Evolutionary conservation across 2,888 invertebrate genomes (phyloP).

Genomic region (Athripsodes cinereus): DNA sequence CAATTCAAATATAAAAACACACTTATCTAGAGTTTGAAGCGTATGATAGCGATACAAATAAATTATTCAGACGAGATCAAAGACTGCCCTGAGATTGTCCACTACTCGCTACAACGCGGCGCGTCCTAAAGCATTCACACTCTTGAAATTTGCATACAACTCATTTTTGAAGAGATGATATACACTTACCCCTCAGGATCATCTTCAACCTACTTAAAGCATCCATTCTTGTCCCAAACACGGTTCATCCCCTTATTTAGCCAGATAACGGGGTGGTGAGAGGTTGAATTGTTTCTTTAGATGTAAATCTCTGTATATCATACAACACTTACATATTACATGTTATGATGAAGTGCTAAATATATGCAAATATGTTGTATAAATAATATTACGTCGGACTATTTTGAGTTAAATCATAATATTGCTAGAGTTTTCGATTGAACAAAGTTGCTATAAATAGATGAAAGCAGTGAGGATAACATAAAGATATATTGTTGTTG

Average conservation of each 20-base stretch:
- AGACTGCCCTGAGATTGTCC: conserved; percentile 10
- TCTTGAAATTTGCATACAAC: conserved; percentile 26
- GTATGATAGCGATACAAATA: conserved; percentile 4
- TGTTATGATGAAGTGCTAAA: no score
- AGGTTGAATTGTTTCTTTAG: background rate
- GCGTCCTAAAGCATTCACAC: conserved; percentile 19
- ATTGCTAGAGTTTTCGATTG: no score
- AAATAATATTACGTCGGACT: no score
- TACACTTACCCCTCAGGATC: background rate
- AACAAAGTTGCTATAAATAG: no score
- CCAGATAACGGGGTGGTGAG: background rate
- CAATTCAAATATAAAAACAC: background rate
- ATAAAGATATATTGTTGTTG: no score
- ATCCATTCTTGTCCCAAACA: background rate
- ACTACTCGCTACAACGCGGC: conserved; percentile 7
- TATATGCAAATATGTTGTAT: no score
- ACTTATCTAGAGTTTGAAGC: background rate
- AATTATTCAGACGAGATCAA: conserved; percentile 22
- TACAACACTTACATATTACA: no score
- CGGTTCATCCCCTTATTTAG: background rate
- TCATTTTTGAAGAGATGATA: conserved; percentile 24
- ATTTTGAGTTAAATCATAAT: no score
- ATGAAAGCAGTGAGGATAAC: no score
- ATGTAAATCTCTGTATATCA: background rate
- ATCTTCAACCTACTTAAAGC: background rate